Percentiles rank a stretch among this genome's conserved stretches.
Conservation (phyloP, 2,888 invertebrate genomes). For the Cistogaster globosa region DNA sequence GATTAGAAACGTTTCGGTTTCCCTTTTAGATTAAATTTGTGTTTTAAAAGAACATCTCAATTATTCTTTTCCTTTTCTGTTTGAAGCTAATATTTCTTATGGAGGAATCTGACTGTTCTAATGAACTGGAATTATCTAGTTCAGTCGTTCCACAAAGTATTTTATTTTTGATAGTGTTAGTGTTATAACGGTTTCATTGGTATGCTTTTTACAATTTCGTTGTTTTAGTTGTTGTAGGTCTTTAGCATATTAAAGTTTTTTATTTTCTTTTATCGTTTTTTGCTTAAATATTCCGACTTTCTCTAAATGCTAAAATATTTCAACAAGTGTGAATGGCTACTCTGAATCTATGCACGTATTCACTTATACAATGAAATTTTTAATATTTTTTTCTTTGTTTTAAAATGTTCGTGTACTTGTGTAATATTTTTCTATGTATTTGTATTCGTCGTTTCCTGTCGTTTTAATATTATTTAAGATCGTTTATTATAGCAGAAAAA, state of each 20-base stretch:
- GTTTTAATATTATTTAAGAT: conserved; percentile 69
- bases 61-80: too few species aligned
- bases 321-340: conserved; percentile 23
- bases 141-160: too few species aligned
- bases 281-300: background rate
- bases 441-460: conserved; percentile 73
- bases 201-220: conserved; percentile 37
- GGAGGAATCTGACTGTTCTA: too few species aligned
- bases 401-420: conserved; percentile 5
- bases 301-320: conserved; percentile 17
- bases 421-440: conserved; percentile 49
- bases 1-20: too few species aligned
- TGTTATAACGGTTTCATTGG: background rate
- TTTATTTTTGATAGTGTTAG: too few species aligned
- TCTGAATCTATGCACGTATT: background rate
- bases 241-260: conserved; percentile 5
- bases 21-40: too few species aligned
- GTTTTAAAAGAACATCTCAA: too few species aligned
- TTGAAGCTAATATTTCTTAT: too few species aligned
- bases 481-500: conserved; percentile 40
- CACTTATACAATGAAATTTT: background rate
- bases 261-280: background rate
- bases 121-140: too few species aligned
- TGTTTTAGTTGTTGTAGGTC: conserved; percentile 18
- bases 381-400: background rate